These are phyloP conservation scores for Coturnix japonica DNA, from an alignment of 2,113 vertebrate species.

Conservation along the genomic window DNA sequence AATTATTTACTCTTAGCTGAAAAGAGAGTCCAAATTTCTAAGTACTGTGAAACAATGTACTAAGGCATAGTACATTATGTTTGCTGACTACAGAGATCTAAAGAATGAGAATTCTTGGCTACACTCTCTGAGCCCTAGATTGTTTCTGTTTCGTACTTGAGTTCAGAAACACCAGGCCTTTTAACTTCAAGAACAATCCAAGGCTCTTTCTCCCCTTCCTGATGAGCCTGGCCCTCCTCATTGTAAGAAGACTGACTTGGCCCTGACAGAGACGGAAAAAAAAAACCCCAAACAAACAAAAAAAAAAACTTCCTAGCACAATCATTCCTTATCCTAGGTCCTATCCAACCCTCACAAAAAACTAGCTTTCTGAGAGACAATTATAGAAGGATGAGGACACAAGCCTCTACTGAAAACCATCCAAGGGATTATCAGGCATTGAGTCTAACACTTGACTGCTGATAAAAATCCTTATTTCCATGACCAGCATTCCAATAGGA, in stretches of 20 bases:
- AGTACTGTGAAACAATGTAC: background rate
- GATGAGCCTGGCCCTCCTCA: background rate
- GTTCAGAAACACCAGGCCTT: background rate
- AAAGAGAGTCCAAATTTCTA: background rate
- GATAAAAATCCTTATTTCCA: background rate
- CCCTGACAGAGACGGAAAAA: background rate
- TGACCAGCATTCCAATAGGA: background rate
- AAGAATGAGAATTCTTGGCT: background rate
- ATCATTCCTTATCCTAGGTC: background rate
- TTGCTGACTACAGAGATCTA: background rate
- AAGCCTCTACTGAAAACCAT: background rate
- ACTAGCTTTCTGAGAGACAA: background rate
- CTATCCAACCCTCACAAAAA: background rate
- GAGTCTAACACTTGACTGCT: background rate
- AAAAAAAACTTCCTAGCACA: background rate
- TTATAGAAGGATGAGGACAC: background rate
- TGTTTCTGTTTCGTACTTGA: background rate
- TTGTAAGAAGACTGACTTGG: background rate
- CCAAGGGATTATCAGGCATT: background rate
- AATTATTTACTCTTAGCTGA: background rate
- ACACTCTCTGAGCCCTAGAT: background rate
- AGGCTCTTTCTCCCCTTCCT: background rate
- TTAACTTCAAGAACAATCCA: background rate
- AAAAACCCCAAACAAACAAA: no score
- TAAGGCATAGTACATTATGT: fast-evolving